Evolutionary conservation across 2,888 invertebrate species (phyloP).

Genomic region (Mamestra brassicae): DNA sequence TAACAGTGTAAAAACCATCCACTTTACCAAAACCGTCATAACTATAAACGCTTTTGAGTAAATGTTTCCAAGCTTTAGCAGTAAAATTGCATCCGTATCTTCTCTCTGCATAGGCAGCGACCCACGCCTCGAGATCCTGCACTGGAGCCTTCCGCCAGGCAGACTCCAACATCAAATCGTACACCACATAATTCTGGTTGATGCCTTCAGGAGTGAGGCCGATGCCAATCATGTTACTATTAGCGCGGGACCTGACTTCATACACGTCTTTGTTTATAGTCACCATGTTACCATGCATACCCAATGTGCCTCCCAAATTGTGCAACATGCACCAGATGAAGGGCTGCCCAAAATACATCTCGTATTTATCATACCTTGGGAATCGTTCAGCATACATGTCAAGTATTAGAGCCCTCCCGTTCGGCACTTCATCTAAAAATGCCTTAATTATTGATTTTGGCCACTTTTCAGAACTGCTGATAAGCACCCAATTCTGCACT

Average conservation of each 20-base stretch:
- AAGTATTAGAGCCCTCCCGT: not conserved
- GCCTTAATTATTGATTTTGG: not conserved
- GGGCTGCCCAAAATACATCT: slow-evolving; percentile 97
- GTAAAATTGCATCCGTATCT: slow-evolving; percentile 94
- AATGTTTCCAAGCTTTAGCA: slow-evolving; percentile 92
- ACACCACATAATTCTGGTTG: slow-evolving; percentile 98
- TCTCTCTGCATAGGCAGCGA: slow-evolving; percentile 91
- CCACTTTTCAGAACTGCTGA: slow-evolving; percentile 71
- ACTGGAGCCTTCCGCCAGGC: slow-evolving; percentile 92
- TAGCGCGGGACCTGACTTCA: slow-evolving; percentile 90
- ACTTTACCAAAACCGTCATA: slow-evolving; percentile 92
- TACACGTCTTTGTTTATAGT: slow-evolving; percentile 93
- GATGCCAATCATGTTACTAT: slow-evolving; percentile 96
- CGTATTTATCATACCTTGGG: slow-evolving; percentile 80
- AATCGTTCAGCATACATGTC: not conserved
- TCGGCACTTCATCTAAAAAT: slow-evolving; percentile 88
- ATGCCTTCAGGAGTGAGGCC: slow-evolving; percentile 99
- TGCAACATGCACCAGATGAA: slow-evolving; percentile 99
- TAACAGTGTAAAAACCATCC: slow-evolving; percentile 93
- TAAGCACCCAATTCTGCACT: slow-evolving; percentile 96
- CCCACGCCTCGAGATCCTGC: slow-evolving; percentile 92
- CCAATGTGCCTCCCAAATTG: slow-evolving; percentile 98
- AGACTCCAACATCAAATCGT: slow-evolving; percentile 97
- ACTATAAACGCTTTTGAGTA: slow-evolving; percentile 93
- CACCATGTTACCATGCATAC: slow-evolving; percentile 96